Base-by-base conservation (phyloP, 2,113 vertebrate species). In the Thymallus thymallus region DNA sequence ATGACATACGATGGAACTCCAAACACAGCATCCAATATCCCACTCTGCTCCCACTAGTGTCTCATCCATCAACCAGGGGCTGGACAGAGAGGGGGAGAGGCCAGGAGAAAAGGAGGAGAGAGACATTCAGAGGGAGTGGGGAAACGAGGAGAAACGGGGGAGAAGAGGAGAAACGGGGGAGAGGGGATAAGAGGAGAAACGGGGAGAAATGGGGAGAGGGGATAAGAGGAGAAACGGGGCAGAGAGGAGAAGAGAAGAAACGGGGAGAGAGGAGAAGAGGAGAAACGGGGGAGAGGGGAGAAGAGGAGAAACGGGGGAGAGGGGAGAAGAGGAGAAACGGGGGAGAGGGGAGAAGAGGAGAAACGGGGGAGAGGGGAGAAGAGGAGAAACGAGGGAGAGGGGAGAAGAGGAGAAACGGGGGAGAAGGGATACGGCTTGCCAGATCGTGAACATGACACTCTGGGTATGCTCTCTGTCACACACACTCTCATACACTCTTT, bases 41-140 rank as follows among this genome's bases (percentile, higher is more conserved):
- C 72, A 20, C 73, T 76, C 80, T 78, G 71, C 85, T 87, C 85
- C 86, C 78, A 85, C 80, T 81, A 81, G 78, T 82, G 85, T 85
- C 85, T 87, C 91, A 91, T 92, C 87, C 88, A 92, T 93, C 92
- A 92, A 74, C 71, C 71, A 26, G 73, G 80, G 74, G 45, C 5
- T 12, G 64, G 29, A 18, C 3, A 41, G 35, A 41, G 35, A 41
- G 35, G 35, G 35, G 35, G 16, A 16, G 58, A 16, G 22, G 16
- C 10, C 10, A 10, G 58, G 58, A 16, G 20, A 16, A 16, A 9
- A 22, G 2, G 77, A n/a, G n/a, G n/a, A n/a, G n/a, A n/a, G n/a
- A n/a, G n/a, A n/a, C n/a, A n/a, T n/a, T n/a, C n/a, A n/a, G n/a
- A n/a, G n/a, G n/a, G n/a, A n/a, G n/a, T n/a, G n/a, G n/a, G n/a